Base-by-base conservation (phyloP, 2,888 invertebrate genomes). In the Drosophila macrospina region DNA sequence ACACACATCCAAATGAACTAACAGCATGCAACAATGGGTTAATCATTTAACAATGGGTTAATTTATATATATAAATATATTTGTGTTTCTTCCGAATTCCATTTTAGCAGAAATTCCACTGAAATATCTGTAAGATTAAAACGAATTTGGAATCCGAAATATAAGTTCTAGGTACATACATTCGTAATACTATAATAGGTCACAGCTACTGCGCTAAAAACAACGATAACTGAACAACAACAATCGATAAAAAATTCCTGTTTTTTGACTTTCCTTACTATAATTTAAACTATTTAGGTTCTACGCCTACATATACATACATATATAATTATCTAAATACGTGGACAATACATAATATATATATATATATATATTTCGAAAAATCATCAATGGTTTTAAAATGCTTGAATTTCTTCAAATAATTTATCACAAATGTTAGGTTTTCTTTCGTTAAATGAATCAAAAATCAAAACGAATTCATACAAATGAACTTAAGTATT, bases 171-270 rank as follows among this genome's bases (percentile, higher is more conserved):
- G 54, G 63, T 78, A 66, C 62, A 59, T 42, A 44, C 48, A 55
- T 76, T 64, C 55, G 52, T 74, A 78, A 78, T 69, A 37, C 44
- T 54, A 54, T 36, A 61, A 54, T 68, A 61, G 72, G 42, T 84
- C 89, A 85, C 85, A 85, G 87, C 85, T 85, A 85, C 86, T 74
- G 83, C 85, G 79, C 79, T 88, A 84, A 86, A 74, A 69, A 78
- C 68, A 74, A 86, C 78, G 69, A 65, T 30, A 77, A 71, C 57
- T 50, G 13, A 76, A 80, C 54, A 70, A 69, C 83, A 79, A 80
- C 64, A 67, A 69, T 71, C 30, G 59, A 64, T 74, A 80, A 82
- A 82, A 82, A 70, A 70, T 86, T 72, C 86, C 84, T 78, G 82
- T 75, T 67, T 75, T 67, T 67, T 60, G 13, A 37, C 47, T 44